Evolutionary conservation across 2,888 invertebrate genomes (phyloP), one percentile per base, ranked within the genome.

Genomic region (Eupithecia dodoneata): DNA sequence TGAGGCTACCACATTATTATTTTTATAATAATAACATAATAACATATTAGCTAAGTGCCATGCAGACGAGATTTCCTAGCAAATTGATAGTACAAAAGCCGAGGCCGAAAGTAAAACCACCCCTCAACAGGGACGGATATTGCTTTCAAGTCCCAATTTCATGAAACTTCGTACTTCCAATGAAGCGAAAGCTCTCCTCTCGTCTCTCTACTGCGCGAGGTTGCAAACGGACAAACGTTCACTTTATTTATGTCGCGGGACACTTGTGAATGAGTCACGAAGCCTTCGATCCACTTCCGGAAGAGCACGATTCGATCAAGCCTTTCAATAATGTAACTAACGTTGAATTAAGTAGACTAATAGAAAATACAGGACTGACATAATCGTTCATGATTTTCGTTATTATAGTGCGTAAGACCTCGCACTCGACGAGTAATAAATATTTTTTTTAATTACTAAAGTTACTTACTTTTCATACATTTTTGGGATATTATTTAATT

Each of bases 181-280:
- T 55, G 55, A 55, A 55, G 7, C 55, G n/a, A 55, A 55, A n/a
- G n/a, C n/a, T 7, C 52, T 0, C 52, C 5, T 52, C 15, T 7
- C 52, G 3, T 15, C 5, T 52, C 15, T n/a, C 52, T 47, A 12
- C 47, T 13, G 13, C 52, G 15, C 5, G n/a, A 52, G 52, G 15
- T 52, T 52, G 52, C 15, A 55, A n/a, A n/a, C 55, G n/a, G n/a
- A 55, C n/a, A n/a, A 55, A 55, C 55, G n/a, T 55, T 55, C 55
- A n/a, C 9, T 9, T n/a, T 55, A 55, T 55, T 55, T n/a, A 55
- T 55, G 6, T 6, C n/a, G 3, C n/a, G n/a, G 55, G n/a, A 55
- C 55, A n/a, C 55, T 55, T 55, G 15, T 0, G 7, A 55, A 55
- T 15, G 52, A n/a, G 55, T 55, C n/a, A n/a, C 55, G 55, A 55